A percentile compares a stretch with the other conserved stretches of the same genome.
phyloP scores from a whole-genome alignment of 2,797 vertebrate genomes.

The Sternotherus odoratus region DNA sequence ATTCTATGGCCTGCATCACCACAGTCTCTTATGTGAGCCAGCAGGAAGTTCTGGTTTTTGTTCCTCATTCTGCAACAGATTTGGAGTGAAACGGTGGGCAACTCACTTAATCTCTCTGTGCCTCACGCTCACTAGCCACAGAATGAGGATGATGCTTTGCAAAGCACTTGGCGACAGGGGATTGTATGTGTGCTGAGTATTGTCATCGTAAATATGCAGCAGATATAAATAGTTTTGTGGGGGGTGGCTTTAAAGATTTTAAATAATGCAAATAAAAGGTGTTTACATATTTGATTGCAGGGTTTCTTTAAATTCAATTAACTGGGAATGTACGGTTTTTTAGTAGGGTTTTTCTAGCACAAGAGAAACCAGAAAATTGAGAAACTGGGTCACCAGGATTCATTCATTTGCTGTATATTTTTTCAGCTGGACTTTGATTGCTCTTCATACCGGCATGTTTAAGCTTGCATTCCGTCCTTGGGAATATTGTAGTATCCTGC shows the following conservation, averaged over 20 bases:
- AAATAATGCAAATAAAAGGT: neutral
- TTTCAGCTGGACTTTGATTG: conserved; percentile 63
- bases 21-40: neutral
- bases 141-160: neutral
- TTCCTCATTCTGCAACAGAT: neutral
- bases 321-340: neutral
- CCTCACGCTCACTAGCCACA: neutral
- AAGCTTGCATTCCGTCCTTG: conserved; percentile 9
- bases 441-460: conserved; percentile 24
- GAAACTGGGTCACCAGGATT: conserved; percentile 74
- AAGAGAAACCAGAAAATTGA: conserved; percentile 23
- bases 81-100: neutral
- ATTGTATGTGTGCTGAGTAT: neutral
- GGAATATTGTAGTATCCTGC: neutral
- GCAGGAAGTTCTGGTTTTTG: neutral
- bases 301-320: neutral
- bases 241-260: neutral
- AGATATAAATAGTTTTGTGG: neutral
- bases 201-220: neutral
- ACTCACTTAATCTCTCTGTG: neutral
- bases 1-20: neutral
- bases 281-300: neutral
- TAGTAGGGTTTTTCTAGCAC: conserved; percentile 16
- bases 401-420: conserved; percentile 2
- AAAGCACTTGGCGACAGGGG: neutral